Conservation (phyloP, 1,140 invertebrate genomes). For the Drosophila tropicalis region DNA sequence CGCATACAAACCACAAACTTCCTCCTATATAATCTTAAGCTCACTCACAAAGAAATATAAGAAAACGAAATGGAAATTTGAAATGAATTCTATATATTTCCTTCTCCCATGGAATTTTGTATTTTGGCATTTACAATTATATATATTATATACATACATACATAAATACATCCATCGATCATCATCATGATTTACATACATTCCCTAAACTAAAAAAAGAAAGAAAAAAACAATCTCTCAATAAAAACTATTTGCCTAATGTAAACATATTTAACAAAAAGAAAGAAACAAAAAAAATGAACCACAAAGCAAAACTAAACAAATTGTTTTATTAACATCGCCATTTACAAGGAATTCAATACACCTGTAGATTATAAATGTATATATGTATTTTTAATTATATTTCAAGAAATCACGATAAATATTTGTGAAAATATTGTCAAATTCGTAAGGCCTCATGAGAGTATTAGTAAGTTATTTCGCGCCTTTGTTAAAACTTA, state of each 20-base stretch:
- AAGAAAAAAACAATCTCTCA: not conserved
- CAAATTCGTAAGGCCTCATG: too few species aligned
- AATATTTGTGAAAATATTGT: too few species aligned
- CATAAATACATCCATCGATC: not conserved
- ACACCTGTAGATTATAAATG: too few species aligned
- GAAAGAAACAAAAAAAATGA: not conserved
- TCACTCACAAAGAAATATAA: not conserved
- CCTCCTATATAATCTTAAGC: not conserved
- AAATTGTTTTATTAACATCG: not conserved
- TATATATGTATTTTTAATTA: too few species aligned
- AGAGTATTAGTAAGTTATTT: too few species aligned
- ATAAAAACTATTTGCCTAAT: constrained; percentile 12
- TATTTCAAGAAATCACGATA: too few species aligned
- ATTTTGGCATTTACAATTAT: constrained; percentile 4
- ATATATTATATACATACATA: constrained; percentile 11
- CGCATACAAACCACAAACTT: not conserved
- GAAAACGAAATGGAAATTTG: constrained; percentile 1
- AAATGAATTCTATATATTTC: not conserved
- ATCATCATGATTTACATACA: constrained; percentile 10
- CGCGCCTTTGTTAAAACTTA: too few species aligned
- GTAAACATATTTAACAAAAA: constrained; percentile 11
- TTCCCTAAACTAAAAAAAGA: constrained; percentile 1
- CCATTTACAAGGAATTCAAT: not conserved
- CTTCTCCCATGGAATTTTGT: not conserved
- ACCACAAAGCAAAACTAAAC: not conserved